Evolutionary conservation across 37 sponge, comb jelly and placozoan genomes (phyloP).

Genomic region (Agelas oroides): DNA sequence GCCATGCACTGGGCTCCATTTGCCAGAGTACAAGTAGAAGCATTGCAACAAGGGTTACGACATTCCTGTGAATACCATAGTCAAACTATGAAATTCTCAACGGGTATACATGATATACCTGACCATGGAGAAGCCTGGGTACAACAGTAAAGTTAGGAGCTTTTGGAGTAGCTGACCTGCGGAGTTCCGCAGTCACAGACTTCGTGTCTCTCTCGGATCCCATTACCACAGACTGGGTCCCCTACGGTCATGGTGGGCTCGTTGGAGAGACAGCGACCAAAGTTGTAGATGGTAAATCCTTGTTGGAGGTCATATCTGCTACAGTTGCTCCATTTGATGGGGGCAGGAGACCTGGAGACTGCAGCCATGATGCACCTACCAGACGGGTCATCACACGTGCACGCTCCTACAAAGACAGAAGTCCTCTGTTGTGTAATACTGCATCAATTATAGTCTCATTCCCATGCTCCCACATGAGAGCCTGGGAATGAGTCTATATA

Average conservation of each 20-base stretch:
- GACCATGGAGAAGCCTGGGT: no score
- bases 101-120: no score
- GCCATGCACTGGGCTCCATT: conserved; percentile 54
- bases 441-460: no score
- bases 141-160: no score
- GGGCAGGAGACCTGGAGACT: conserved; percentile 4
- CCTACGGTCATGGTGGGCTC: conserved; percentile 53
- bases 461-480: no score
- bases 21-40: conserved; percentile 59
- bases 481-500: no score
- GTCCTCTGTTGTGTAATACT: no score
- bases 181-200: conserved; percentile 83
- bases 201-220: conserved; percentile 75
- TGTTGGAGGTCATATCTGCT: conserved; percentile 16
- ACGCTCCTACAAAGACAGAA: conserved; percentile 13
- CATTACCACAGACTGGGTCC: conserved; percentile 83
- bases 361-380: conserved; percentile 57
- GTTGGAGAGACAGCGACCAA: conserved; percentile 41
- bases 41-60: conserved; percentile 85
- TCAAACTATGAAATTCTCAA: no score
- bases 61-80: conserved; percentile 54
- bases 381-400: conserved; percentile 45
- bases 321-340: conserved; percentile 44
- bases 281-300: conserved; percentile 21
- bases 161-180: conserved; percentile 54